These are phyloP conservation scores for Notodonta dromedarius DNA, from an alignment of 2,888 invertebrate species.

Conservation along the genomic window DNA sequence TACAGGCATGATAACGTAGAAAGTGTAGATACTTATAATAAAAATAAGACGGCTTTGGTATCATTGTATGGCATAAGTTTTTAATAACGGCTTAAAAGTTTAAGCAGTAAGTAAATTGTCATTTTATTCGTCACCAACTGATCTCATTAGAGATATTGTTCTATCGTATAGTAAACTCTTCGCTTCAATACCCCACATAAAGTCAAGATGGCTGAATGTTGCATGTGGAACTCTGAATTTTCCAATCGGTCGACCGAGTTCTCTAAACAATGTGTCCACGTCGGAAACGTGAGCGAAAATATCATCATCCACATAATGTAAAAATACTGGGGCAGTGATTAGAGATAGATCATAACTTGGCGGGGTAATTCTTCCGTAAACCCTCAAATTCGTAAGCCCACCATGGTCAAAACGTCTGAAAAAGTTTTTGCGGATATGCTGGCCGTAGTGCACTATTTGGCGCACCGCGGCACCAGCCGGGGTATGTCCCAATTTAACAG, in stretches of 20 bases:
- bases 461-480: conserved; percentile 88
- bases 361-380: conserved; percentile 79
- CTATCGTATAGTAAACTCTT: conserved; percentile 81
- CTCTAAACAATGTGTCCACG: conserved; percentile 71
- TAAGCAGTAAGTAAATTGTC: too few species aligned
- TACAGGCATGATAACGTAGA: too few species aligned
- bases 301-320: conserved; percentile 86
- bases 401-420: conserved; percentile 83
- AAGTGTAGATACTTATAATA: too few species aligned
- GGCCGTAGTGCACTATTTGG: conserved; percentile 88
- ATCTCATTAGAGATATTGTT: conserved; percentile 74
- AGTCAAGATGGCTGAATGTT: conserved; percentile 87
- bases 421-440: conserved; percentile 77
- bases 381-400: conserved; percentile 67
- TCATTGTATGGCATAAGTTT: too few species aligned
- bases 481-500: conserved; percentile 85
- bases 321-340: conserved; percentile 82
- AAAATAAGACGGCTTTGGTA: too few species aligned
- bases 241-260: conserved; percentile 76
- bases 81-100: too few species aligned
- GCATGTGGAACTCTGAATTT: conserved; percentile 80
- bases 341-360: conserved; percentile 82
- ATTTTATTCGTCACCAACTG: conserved; percentile 32
- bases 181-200: conserved; percentile 86
- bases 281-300: conserved; percentile 81